phyloP scores from a whole-genome alignment of 2,113 vertebrate species.

The Silurus glanis region DNA sequence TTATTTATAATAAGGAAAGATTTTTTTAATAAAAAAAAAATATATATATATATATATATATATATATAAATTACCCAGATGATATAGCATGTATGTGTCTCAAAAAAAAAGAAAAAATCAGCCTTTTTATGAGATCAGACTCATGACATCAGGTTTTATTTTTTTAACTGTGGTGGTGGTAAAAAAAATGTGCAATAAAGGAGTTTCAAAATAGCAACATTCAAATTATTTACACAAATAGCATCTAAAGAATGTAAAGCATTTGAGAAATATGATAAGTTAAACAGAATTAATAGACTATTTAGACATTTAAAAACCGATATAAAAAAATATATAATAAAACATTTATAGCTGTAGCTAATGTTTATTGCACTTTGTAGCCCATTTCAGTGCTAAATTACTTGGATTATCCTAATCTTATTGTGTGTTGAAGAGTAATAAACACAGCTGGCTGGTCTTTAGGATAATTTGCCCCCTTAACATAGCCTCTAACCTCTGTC shows the following conservation, averaged over 20 bases:
- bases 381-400: background rate
- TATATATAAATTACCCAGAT: too few species aligned
- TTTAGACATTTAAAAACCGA: background rate
- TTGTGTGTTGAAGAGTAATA: conserved; percentile 68
- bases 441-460: conserved; percentile 73
- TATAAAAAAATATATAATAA: background rate
- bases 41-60: too few species aligned
- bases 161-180: too few species aligned
- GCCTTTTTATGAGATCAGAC: too few species aligned
- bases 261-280: background rate
- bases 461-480: conserved; percentile 57
- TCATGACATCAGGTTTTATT: too few species aligned
- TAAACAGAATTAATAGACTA: background rate
- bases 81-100: too few species aligned
- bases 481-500: conserved; percentile 41
- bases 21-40: too few species aligned
- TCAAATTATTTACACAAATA: background rate
- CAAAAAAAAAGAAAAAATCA: background rate
- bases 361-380: background rate
- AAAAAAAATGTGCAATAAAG: too few species aligned
- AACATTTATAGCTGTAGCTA: background rate
- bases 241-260: background rate
- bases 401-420: conserved; percentile 10
- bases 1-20: too few species aligned
- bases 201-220: background rate